A percentile compares a stretch with the other conserved stretches of the same genome.
phyloP scores from a whole-genome alignment of 2,113 vertebrate genomes.

The Dromiciops gliroides region DNA sequence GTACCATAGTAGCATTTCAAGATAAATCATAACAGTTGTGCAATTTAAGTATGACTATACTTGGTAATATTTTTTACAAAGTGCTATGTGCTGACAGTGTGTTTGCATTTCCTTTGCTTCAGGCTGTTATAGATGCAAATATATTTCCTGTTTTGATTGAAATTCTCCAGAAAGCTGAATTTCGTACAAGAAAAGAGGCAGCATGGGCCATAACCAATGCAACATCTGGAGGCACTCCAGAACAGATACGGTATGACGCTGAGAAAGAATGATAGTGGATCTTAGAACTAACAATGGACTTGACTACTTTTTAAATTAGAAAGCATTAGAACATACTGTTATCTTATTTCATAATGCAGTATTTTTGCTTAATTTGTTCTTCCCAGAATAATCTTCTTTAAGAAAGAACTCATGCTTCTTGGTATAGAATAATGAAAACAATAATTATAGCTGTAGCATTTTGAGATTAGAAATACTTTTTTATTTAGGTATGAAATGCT shows the following conservation, averaged over 20 bases:
- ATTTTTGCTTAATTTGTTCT: neutral
- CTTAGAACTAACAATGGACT: neutral
- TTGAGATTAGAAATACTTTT: conserved; percentile 25
- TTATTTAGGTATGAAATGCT: conserved; percentile 36
- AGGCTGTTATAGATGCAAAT: conserved; percentile 94
- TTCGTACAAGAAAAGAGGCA: conserved; percentile 94
- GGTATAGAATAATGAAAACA: neutral
- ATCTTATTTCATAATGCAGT: neutral
- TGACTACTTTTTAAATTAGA: conserved; percentile 26
- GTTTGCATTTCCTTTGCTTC: conserved; percentile 46
- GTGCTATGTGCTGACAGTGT: neutral
- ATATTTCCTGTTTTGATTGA: conserved; percentile 95
- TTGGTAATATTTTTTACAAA: conserved; percentile 38
- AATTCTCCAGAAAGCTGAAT: conserved; percentile 95
- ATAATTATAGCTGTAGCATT: neutral
- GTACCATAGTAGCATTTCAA: conserved; percentile 11
- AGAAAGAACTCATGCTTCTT: neutral
- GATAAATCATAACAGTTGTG: neutral
- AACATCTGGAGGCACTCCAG: conserved; percentile 91
- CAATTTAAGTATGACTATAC: neutral
- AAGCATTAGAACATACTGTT: neutral
- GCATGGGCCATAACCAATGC: conserved; percentile 94
- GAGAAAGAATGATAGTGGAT: neutral
- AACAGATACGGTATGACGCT: conserved; percentile 88
- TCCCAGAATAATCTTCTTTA: neutral